Base-by-base conservation (phyloP, 2,888 invertebrate genomes). In the Cosmopolites sordidus region DNA sequence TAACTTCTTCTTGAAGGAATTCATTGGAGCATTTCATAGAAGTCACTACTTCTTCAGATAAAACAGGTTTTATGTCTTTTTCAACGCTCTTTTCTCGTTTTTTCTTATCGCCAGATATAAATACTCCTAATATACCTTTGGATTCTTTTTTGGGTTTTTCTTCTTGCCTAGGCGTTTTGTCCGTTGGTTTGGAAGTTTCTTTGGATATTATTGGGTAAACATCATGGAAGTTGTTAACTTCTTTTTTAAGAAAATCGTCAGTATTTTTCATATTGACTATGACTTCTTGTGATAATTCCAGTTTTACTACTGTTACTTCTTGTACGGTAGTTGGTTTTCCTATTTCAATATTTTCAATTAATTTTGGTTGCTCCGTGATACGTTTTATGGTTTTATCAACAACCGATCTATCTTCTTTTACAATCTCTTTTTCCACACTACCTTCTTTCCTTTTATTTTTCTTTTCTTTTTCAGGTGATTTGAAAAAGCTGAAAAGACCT, bases 181-280 rank as follows among this genome's bases (percentile, higher is more conserved):
- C 50, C n/a, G 18, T 14, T 16, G 22, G 16, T 42, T 48, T 49
- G 16, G 55, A 55, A 3, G 30, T 12, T 27, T 43, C 42, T 3
- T 11, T 40, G 33, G 44, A n/a, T 14, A 14, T 22, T 45, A 12
- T 33, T 16, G 59, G 56, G 16, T 58, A 58, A 27, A 60, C 62
- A 45, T 65, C 64, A 37, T 64, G 54, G 40, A 63, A 65, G 43
- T 56, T 53, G 8, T 56, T 44, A 46, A 63, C 47, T 59, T 66
- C 66, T 5, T 46, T 17, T 47, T 58, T 52, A 16, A 66, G 40
- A 30, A 66, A 65, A 11, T n/a, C 18, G 11, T 45, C 46, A 12
- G 47, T 18, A 14, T 48, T 38, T 43, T 58, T 14, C 41, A 48
- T 47, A 12, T 30, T 43, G 16, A 11, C 2, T 11, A 39, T 38